Base-by-base conservation (phyloP, 2,888 invertebrate genomes). In the Drosophila pseudotakahashii region DNA sequence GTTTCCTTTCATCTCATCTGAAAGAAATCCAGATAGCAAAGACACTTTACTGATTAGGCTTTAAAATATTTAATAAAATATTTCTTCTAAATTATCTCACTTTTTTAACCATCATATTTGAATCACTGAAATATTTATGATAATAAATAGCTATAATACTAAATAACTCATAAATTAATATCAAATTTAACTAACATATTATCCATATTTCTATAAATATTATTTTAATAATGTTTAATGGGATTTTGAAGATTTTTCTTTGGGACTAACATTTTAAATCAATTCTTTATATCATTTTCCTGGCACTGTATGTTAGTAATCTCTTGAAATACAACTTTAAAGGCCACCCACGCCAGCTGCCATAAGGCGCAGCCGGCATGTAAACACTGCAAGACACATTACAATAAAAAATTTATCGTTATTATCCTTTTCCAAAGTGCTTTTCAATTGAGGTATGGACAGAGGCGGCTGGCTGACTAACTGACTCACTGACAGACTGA, bases 351-450 rank as follows among this genome's bases (percentile, higher is more conserved):
- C 75, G 63, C 32, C 55, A 42, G 34, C 64, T 72, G 79, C 30
- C 42, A 61, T 42, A 39, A 73, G 72, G 77, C 73, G 52, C 78
- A 74, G 69, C 73, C 57, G 73, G 72, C 79, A 71, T 88, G 81
- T 87, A 85, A 85, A 79, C 82, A 82, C 75, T 85, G 76, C 74
- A 79, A 83, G 85, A 72, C 75, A 78, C 77, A 88, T 87, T 81
- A 82, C 85, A 89, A 89, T 89, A 88, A 89, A 88, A 89, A 78
- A 89, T 89, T 87, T 89, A 89, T 89, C 84, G 82, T 85, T 89
- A 88, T 89, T 82, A 89, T 89, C 81, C 89, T 69, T 80, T 85
- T 75, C 50, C 50, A 84, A 89, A 89, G 84, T 85, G 89, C 83
- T 89, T 89, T 89, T 88, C 89, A 89, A 89, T 89, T 89, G 89